These are phyloP conservation scores for Delphinapterus leucas DNA, from an alignment of 2,113 vertebrate species.

Conservation along the genomic window DNA sequence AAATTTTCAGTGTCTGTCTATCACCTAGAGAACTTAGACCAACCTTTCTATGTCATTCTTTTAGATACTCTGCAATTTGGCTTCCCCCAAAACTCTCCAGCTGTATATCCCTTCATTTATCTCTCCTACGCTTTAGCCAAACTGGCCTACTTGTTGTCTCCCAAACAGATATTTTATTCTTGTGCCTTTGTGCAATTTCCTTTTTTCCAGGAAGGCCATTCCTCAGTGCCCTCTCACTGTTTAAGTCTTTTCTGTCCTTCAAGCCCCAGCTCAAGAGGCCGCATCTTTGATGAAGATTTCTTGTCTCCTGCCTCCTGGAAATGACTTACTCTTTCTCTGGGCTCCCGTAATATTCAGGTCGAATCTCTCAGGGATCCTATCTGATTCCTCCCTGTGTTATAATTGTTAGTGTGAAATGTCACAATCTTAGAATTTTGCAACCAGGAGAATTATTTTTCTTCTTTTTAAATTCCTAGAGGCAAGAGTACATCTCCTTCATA, in stretches of 20 bases:
- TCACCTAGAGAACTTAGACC: background rate
- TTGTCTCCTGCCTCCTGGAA: background rate
- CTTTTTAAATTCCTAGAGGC: slow-evolving; percentile 20
- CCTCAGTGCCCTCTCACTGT: background rate
- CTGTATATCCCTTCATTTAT: background rate
- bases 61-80: background rate
- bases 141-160: background rate
- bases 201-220: background rate
- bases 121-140: background rate
- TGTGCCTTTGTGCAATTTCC: background rate
- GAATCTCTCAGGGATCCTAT: background rate
- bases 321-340: background rate
- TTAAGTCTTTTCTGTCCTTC: background rate
- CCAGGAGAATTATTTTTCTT: background rate
- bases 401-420: background rate
- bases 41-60: background rate
- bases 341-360: background rate
- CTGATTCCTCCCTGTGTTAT: background rate
- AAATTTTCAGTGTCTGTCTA: background rate
- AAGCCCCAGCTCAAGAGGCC: background rate
- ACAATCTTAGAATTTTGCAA: slow-evolving; percentile 41
- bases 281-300: background rate
- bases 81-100: background rate
- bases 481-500: slow-evolving; percentile 6
- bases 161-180: background rate